Percentiles rank a stretch among this genome's conserved stretches.
phyloP scores from a whole-genome alignment of 2,797 vertebrate species.

The Myotis findleyi region DNA sequence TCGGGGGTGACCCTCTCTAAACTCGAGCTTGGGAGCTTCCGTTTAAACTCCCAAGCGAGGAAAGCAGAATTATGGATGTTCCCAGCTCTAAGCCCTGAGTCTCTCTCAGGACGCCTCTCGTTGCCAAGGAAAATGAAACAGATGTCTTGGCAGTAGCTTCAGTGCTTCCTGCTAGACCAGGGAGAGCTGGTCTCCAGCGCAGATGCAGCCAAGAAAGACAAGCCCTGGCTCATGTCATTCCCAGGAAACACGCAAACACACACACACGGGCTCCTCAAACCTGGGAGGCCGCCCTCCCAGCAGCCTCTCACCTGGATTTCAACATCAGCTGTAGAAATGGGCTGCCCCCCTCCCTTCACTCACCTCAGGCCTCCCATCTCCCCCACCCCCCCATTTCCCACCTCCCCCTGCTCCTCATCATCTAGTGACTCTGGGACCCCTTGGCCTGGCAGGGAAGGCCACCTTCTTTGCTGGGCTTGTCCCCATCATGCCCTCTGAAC shows the following conservation, averaged over 20 bases:
- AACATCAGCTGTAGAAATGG: neutral
- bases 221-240: conserved; percentile 56
- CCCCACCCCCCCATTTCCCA: too few relatives aligned
- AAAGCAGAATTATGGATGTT: neutral
- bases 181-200: conserved; percentile 63
- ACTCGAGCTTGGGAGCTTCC: neutral
- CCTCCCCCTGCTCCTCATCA: neutral
- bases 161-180: conserved; percentile 71
- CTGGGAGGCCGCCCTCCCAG: conserved; percentile 2
- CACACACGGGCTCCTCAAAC: neutral
- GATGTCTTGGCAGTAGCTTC: conserved; percentile 75
- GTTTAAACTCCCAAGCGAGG: neutral
- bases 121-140: conserved; percentile 75
- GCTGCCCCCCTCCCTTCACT: neutral
- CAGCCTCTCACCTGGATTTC: neutral
- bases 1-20: neutral
- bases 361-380: neutral
- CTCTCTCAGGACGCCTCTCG: conserved; percentile 57
- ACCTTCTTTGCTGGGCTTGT: neutral
- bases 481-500: neutral
- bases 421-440: neutral
- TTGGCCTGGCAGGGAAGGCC: neutral
- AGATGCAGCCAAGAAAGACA: conserved; percentile 62
- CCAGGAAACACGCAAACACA: conserved; percentile 26
- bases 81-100: neutral